phyloP scores from a whole-genome alignment of 2,113 vertebrate genomes.

The Melozone crissalis region DNA sequence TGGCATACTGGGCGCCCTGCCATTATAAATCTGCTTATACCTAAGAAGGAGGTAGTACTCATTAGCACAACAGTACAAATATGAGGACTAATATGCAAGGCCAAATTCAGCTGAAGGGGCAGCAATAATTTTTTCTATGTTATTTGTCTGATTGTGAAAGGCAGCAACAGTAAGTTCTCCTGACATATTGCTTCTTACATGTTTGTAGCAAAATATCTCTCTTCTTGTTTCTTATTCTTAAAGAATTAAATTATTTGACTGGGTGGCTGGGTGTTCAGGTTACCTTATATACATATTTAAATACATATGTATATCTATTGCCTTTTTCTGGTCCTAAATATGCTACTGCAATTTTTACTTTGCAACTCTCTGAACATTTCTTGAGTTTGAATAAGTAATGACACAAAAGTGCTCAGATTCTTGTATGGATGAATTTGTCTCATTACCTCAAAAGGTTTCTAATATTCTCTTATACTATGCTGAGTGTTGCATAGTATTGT shows the following conservation, averaged over 20 bases:
- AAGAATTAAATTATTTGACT: conserved; percentile 25
- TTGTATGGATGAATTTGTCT: conserved; percentile 4
- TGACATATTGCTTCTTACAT: neutral
- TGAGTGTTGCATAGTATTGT: conserved; percentile 5
- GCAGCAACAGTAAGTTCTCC: neutral
- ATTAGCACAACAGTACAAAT: neutral
- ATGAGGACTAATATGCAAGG: neutral
- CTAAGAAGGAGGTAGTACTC: neutral
- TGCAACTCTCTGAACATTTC: neutral
- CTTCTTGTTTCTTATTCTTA: neutral
- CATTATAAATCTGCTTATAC: neutral
- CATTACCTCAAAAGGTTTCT: conserved; percentile 31
- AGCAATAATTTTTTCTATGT: neutral
- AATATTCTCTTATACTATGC: conserved; percentile 18
- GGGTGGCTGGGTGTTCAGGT: neutral
- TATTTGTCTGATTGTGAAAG: conserved; percentile 2
- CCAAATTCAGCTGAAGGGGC: neutral
- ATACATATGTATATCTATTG: too few relatives aligned
- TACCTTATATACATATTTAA: conserved; percentile 1
- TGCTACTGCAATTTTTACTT: neutral
- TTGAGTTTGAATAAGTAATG: neutral
- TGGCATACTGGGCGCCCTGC: neutral
- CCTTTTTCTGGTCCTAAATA: neutral
- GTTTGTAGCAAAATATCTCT: neutral
- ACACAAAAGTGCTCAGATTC: neutral